phyloP scores from a whole-genome alignment of 2,888 invertebrate species.

The Drosophila meridiana region DNA sequence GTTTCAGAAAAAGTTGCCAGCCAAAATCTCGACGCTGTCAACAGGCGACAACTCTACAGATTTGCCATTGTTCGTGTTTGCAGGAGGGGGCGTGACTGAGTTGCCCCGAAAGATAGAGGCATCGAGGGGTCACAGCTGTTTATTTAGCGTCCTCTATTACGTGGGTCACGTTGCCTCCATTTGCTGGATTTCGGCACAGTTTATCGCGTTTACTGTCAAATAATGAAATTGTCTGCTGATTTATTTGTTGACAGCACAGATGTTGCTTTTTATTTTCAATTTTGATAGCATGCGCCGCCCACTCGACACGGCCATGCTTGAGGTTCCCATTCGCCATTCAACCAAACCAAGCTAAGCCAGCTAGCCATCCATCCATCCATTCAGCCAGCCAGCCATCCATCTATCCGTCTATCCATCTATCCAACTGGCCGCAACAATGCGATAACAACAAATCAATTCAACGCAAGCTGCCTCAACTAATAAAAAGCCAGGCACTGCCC shows the following conservation, averaged over 20 bases:
- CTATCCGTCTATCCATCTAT: conserved; percentile 35
- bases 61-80: conserved; percentile 17
- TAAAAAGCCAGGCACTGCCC: conserved; percentile 59
- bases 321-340: conserved; percentile 4
- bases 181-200: conserved; percentile 63
- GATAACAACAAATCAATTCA: conserved; percentile 80
- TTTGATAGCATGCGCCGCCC: conserved; percentile 66
- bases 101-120: conserved; percentile 1
- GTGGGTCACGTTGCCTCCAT: conserved; percentile 67
- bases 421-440: conserved; percentile 75
- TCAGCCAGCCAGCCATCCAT: conserved; percentile 32
- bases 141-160: conserved; percentile 33
- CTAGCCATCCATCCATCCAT: conserved; percentile 19
- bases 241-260: conserved; percentile 80
- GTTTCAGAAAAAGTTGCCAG: conserved; percentile 64
- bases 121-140: conserved; percentile 39
- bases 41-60: conserved; percentile 58
- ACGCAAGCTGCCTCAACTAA: conserved; percentile 79
- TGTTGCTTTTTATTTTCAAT: conserved; percentile 80
- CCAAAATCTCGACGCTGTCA: conserved; percentile 56
- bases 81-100: conserved; percentile 6
- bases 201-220: conserved; percentile 81
- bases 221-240: conserved; percentile 81
- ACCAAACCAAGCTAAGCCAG: neutral
- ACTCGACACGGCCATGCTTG: conserved; percentile 4